phyloP scores from a whole-genome alignment of 2,113 vertebrate species.

The Stomatorhinus ivindoensis region DNA sequence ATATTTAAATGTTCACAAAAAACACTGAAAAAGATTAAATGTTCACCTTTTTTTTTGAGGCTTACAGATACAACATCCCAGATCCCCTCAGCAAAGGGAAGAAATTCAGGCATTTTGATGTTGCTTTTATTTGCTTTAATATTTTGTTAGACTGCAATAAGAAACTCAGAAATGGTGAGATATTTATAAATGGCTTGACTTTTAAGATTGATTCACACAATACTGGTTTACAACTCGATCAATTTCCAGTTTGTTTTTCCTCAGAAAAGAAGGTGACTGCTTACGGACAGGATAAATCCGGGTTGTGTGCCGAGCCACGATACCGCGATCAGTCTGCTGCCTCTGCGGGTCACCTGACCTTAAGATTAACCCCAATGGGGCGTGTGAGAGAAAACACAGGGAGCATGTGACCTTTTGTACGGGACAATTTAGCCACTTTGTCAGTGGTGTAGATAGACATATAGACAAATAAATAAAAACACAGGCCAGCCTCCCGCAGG shows the following conservation, averaged over 20 bases:
- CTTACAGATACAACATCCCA: neutral
- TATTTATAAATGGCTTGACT: neutral
- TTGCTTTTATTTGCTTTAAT: neutral
- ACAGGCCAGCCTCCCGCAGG: neutral
- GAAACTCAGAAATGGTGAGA: neutral
- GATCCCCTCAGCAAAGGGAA: neutral
- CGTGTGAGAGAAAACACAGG: neutral
- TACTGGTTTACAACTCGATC: neutral
- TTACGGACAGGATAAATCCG: neutral
- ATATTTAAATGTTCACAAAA: neutral
- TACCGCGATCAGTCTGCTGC: neutral
- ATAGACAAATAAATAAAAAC: neutral
- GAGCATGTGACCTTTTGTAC: neutral
- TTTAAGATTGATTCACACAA: neutral
- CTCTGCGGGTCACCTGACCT: neutral
- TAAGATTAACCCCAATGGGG: neutral
- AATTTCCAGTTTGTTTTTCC: neutral
- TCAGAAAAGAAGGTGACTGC: neutral
- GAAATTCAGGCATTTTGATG: neutral
- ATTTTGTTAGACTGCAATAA: neutral
- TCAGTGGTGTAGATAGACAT: neutral
- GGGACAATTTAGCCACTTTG: neutral
- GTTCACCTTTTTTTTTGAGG: neutral
- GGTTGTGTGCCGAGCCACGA: neutral
- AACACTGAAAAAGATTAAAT: neutral